Percentiles rank a stretch among this genome's conserved stretches.
These are phyloP conservation scores for Neoaliturus tenellus DNA, from an alignment of 2,888 invertebrate species.

Conservation along the genomic window DNA sequence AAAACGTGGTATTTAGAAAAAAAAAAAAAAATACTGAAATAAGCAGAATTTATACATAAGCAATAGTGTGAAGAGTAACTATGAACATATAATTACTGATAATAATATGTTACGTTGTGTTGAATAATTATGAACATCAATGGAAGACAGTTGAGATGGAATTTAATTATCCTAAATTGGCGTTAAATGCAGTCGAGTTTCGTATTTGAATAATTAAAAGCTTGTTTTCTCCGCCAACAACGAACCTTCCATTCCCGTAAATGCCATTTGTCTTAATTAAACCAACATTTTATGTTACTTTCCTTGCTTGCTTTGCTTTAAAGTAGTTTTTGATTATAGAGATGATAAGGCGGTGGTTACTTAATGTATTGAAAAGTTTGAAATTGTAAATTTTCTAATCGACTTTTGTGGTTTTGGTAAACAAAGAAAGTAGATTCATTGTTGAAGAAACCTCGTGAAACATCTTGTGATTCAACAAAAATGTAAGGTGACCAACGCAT, in stretches of 20 bases:
- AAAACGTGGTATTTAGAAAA: no score
- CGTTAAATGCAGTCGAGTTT: conserved; percentile 9
- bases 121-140: neutral
- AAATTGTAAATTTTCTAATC: neutral
- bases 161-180: neutral
- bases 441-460: no score
- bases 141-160: neutral
- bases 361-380: neutral
- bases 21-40: no score
- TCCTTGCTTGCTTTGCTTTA: neutral
- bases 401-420: neutral
- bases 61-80: no score
- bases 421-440: no score
- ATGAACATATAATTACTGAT: no score
- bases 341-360: neutral
- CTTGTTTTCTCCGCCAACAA: conserved; percentile 27
- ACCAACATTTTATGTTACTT: conserved; percentile 10
- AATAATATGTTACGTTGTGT: no score
- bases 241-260: conserved; percentile 1
- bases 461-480: no score
- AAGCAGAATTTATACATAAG: no score
- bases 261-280: conserved; percentile 25
- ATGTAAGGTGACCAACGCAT: no score
- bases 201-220: conserved; percentile 35
- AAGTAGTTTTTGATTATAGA: neutral